Percentiles rank a stretch among this genome's conserved stretches.
phyloP scores from a whole-genome alignment of 92 coral and sea anemone species.

The Plumapathes pennacea region DNA sequence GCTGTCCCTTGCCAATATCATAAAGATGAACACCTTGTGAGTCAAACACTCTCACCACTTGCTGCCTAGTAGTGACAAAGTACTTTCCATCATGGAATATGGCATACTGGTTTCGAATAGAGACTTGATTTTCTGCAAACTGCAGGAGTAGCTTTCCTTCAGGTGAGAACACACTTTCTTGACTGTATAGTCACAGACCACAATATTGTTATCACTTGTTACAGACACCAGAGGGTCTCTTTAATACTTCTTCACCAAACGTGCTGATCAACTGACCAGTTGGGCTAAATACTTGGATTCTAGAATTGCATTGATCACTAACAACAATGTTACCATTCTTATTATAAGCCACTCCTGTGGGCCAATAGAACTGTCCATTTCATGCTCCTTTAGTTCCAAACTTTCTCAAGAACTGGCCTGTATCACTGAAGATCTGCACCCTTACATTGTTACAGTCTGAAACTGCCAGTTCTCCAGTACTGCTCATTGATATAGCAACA shows the following conservation, averaged over 20 bases:
- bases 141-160: no score
- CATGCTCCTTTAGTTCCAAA: constrained; percentile 14
- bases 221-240: constrained; percentile 52
- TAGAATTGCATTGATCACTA: constrained; percentile 43
- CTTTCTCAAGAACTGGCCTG: constrained; percentile 15
- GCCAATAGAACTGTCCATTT: constrained; percentile 1
- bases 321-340: constrained; percentile 42
- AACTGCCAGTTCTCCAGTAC: constrained; percentile 36
- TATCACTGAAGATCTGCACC: constrained; percentile 46
- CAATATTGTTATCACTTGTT: constrained; percentile 16
- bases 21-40: no score
- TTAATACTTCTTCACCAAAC: constrained; percentile 34
- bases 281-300: constrained; percentile 38
- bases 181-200: constrained; percentile 50
- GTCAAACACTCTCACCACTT: no score
- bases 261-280: constrained; percentile 33
- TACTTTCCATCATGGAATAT: no score
- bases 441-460: constrained; percentile 49
- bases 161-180: constrained; percentile 44
- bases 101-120: no score
- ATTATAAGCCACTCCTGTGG: constrained; percentile 45
- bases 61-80: no score
- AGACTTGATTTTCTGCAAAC: no score
- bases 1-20: no score
- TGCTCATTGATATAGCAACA: constrained; percentile 29